These are phyloP conservation scores for Ophthalmolycus amberensis DNA, from an alignment of 2,113 vertebrate species.

Conservation along the genomic window DNA sequence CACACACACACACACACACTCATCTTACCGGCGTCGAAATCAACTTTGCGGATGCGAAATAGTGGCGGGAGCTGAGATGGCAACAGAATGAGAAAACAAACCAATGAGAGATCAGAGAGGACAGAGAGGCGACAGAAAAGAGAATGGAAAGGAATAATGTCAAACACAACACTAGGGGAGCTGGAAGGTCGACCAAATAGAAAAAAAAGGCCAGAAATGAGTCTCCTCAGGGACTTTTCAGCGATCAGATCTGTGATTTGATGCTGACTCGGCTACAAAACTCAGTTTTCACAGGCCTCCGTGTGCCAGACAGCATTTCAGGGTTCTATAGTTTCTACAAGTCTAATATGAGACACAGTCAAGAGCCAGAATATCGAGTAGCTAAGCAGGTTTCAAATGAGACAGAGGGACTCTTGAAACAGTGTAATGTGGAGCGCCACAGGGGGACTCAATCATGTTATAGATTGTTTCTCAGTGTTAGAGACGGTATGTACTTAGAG, in stretches of 20 bases:
- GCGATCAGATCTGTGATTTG: not conserved
- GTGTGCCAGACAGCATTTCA: not conserved
- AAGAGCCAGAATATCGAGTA: not conserved
- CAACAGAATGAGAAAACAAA: slow-evolving; percentile 66
- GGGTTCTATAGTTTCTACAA: slow-evolving; percentile 5
- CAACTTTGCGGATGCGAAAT: slow-evolving; percentile 87
- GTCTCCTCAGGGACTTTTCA: not conserved
- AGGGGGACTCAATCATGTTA: not conserved
- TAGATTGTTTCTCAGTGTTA: not conserved
- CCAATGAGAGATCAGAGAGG: slow-evolving; percentile 6
- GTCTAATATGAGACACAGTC: not conserved
- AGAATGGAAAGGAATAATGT: not conserved
- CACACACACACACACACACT: slow-evolving; percentile 16
- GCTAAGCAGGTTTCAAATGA: not conserved
- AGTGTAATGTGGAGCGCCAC: not conserved
- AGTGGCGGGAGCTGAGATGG: slow-evolving; percentile 86
- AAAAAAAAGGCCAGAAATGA: not conserved
- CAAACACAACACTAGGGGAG: not conserved
- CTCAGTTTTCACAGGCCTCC: not conserved
- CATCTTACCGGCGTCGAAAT: slow-evolving; percentile 89
- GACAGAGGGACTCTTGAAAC: not conserved
- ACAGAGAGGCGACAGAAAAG: not conserved
- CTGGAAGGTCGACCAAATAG: not conserved
- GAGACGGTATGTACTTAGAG: not conserved
- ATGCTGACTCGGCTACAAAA: not conserved